Conservation (phyloP, 2,797 vertebrate species). For the Linurgus olivaceus region DNA sequence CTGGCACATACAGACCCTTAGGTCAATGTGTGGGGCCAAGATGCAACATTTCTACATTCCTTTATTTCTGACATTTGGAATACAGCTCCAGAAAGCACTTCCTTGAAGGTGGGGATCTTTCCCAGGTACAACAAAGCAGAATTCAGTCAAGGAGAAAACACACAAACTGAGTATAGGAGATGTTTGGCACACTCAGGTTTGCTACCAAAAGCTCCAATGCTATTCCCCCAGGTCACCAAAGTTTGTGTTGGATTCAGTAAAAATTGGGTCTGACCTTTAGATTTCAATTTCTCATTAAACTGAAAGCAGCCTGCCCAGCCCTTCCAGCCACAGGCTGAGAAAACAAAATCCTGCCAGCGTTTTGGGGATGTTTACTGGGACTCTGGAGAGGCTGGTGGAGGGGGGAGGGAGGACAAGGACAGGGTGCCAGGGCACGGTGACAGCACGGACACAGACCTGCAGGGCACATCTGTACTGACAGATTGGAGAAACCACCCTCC, state of each 20-base stretch:
- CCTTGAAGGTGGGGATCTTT: background rate
- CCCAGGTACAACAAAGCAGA: background rate
- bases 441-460: background rate
- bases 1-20: background rate
- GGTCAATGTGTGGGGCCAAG: fast-evolving
- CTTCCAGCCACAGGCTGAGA: background rate
- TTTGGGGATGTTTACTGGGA: background rate
- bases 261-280: background rate
- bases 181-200: background rate
- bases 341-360: fast-evolving
- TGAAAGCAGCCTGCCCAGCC: background rate
- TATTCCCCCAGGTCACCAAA: background rate
- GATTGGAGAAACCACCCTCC: background rate
- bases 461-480: background rate
- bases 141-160: background rate
- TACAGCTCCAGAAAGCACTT: background rate
- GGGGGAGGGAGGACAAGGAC: background rate
- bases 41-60: background rate
- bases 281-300: background rate
- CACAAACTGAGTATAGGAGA: no score
- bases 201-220: background rate
- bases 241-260: background rate
- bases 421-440: background rate
- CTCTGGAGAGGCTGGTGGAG: background rate
- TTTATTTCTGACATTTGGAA: background rate